Percentiles rank a stretch among this genome's conserved stretches.
Evolutionary conservation across 2,888 invertebrate genomes (phyloP).

Genomic region (Cephus pygmeus): DNA sequence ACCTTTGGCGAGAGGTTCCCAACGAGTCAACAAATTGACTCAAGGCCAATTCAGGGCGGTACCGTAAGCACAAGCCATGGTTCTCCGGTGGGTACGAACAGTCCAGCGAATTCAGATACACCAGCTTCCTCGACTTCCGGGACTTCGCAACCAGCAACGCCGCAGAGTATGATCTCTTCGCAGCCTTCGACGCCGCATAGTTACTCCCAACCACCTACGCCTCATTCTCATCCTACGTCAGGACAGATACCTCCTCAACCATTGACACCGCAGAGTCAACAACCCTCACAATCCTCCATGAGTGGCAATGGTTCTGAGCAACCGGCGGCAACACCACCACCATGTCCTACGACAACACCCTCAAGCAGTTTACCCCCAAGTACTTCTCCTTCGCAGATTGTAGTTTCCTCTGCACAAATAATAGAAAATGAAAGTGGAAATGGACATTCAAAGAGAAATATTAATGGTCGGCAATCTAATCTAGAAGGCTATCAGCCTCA

Average conservation of each 20-base stretch:
- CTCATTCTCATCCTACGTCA: slow-evolving; percentile 50
- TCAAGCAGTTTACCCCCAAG: slow-evolving; percentile 47
- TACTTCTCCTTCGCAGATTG: slow-evolving; percentile 45
- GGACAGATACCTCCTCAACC: slow-evolving; percentile 40
- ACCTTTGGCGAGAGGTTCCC: slow-evolving; percentile 72
- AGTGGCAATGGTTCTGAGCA: slow-evolving; percentile 42
- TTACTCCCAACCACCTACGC: slow-evolving; percentile 61
- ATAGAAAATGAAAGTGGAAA: slow-evolving; percentile 4
- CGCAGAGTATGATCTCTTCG: slow-evolving; percentile 57
- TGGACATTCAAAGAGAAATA: slow-evolving; percentile 50
- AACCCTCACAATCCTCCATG: slow-evolving; percentile 47
- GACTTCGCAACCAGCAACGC: slow-evolving; percentile 58
- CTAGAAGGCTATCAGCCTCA: slow-evolving; percentile 61
- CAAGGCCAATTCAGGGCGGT: slow-evolving; percentile 84
- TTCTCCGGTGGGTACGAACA: slow-evolving; percentile 71
- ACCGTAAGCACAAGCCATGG: slow-evolving; percentile 87
- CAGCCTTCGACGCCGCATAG: slow-evolving; percentile 61
- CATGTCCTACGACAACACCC: slow-evolving; percentile 41
- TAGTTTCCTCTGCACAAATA: slow-evolving; percentile 4
- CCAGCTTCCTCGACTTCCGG: slow-evolving; percentile 55
- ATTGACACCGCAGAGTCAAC: slow-evolving; percentile 43
- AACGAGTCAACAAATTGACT: slow-evolving; percentile 70
- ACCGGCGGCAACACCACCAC: slow-evolving; percentile 45
- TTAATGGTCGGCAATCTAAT: slow-evolving; percentile 60
- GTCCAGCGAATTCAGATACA: slow-evolving; percentile 69